These are phyloP conservation scores for Parasteatoda lunata DNA, from an alignment of 2,888 invertebrate genomes.

Conservation along the genomic window DNA sequence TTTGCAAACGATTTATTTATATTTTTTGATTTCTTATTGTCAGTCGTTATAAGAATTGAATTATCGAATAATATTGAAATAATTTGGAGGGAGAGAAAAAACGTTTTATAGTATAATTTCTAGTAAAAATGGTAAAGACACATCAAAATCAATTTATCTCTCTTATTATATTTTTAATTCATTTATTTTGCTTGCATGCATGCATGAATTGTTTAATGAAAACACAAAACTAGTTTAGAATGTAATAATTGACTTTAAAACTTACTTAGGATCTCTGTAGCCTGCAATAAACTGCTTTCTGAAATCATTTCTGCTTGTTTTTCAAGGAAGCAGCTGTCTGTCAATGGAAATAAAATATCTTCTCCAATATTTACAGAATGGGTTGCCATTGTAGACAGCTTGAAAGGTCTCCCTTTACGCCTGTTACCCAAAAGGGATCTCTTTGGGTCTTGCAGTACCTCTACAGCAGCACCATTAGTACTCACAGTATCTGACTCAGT, in stretches of 20 bases:
- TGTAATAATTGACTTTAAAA: not conserved
- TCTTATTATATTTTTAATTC: no score
- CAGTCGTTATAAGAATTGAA: no score
- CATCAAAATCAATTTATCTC: no score
- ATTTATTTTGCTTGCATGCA: no score
- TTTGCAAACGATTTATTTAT: no score
- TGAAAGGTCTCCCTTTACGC: slow-evolving; percentile 69
- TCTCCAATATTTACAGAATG: slow-evolving; percentile 66
- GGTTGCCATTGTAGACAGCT: slow-evolving; percentile 46
- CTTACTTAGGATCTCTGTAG: slow-evolving; percentile 59
- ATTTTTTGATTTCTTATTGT: no score
- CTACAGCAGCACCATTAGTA: slow-evolving; percentile 53
- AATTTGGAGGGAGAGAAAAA: no score
- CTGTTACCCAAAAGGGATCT: slow-evolving; percentile 70
- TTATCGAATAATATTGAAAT: no score
- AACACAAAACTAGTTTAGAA: no score
- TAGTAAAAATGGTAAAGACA: no score
- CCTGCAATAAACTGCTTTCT: slow-evolving; percentile 51
- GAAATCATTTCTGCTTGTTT: slow-evolving; percentile 52
- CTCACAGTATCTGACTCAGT: slow-evolving; percentile 10
- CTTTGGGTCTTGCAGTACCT: slow-evolving; percentile 70
- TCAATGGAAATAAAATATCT: slow-evolving; percentile 58
- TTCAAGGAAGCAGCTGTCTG: slow-evolving; percentile 44
- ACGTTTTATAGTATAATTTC: no score
- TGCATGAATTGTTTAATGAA: no score